These are phyloP conservation scores for Sinodicranocentrus sp. DNA, from an alignment of 2,888 invertebrate genomes.

Conservation along the genomic window DNA sequence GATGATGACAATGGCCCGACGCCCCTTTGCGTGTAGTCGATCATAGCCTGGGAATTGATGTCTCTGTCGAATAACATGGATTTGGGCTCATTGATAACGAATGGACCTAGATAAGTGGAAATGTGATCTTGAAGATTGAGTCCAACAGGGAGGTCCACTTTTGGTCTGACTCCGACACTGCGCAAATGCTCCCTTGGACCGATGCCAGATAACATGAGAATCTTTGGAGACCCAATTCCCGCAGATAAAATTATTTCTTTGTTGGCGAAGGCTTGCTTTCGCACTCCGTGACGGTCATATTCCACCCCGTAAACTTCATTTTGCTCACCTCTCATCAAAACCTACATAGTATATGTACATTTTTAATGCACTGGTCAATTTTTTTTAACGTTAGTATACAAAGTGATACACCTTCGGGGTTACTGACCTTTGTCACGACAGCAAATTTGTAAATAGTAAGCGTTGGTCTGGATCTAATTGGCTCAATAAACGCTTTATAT, in stretches of 20 bases:
- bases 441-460: conserved; percentile 74
- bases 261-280: conserved; percentile 39
- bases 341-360: conserved; percentile 33
- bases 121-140: conserved; percentile 67
- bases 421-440: conserved; percentile 70
- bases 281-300: conserved; percentile 62
- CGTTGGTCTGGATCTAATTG: conserved; percentile 66
- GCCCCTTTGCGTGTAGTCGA: conserved; percentile 26
- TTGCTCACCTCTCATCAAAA: conserved; percentile 66
- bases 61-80: conserved; percentile 69
- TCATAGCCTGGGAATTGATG: conserved; percentile 46
- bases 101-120: conserved; percentile 68
- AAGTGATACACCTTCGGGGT: no score
- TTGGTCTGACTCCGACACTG: no score
- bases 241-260: conserved; percentile 67
- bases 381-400: no score
- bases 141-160: conserved; percentile 59
- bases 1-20: no score
- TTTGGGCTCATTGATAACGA: conserved; percentile 56
- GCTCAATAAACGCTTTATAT: conserved; percentile 65
- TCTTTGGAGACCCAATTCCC: conserved; percentile 53
- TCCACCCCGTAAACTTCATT: conserved; percentile 42
- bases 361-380: neutral
- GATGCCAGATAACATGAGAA: conserved; percentile 48
- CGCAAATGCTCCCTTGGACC: conserved; percentile 29